Percentiles rank a stretch among this genome's conserved stretches.
Evolutionary conservation across 2,888 invertebrate species (phyloP).

Genomic region (Schizotus pectinicornis): DNA sequence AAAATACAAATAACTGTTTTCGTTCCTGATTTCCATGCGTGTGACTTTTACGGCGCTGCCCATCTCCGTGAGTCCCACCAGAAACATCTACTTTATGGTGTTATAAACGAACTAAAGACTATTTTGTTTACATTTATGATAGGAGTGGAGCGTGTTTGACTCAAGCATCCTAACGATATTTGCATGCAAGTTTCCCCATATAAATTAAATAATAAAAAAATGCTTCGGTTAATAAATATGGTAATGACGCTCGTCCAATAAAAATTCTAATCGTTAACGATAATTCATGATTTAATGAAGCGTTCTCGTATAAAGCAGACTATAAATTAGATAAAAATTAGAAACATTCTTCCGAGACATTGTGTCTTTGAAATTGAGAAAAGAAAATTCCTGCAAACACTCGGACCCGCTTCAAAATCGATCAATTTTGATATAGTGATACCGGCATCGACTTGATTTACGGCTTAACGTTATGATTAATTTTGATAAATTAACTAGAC

Average conservation of each 20-base stretch:
- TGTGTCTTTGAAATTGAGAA: neutral
- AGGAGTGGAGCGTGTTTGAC: neutral
- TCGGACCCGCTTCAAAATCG: no score
- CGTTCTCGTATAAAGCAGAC: neutral
- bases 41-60: constrained; percentile 23
- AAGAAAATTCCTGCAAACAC: no score
- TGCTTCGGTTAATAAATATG: constrained; percentile 24
- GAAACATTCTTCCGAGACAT: constrained; percentile 13
- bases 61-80: constrained; percentile 6
- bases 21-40: constrained; percentile 20
- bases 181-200: constrained; percentile 2
- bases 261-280: constrained; percentile 26
- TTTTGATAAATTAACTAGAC: neutral
- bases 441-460: neutral
- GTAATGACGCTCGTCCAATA: constrained; percentile 19
- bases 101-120: constrained; percentile 23
- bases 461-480: neutral
- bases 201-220: constrained; percentile 2
- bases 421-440: neutral
- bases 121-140: constrained; percentile 20
- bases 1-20: constrained; percentile 31
- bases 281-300: constrained; percentile 25
- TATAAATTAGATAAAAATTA: constrained; percentile 23
- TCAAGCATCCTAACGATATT: no score
- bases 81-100: constrained; percentile 21